Evolutionary conservation across 2,113 vertebrate genomes (phyloP), one percentile per base, ranked within the genome.

Genomic region (Xenopus borealis): DNA sequence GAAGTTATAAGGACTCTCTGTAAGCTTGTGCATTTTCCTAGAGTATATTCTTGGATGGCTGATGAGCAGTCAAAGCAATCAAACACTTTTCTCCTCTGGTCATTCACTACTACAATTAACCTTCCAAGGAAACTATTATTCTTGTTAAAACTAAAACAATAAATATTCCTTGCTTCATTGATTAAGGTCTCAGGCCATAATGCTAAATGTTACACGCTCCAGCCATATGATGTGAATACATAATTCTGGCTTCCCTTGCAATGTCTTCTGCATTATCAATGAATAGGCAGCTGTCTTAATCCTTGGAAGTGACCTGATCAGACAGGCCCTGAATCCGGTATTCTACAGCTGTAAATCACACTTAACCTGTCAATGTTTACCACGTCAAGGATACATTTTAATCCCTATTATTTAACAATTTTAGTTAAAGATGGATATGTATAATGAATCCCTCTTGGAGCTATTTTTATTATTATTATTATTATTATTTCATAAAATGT

Each of bases 111-210:
- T 73, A 58, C 63, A 66, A 73, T 46, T 73, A 73, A 57, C 52
- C 33, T 57, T 66, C 63, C 23, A 16, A 7, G 18, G 53, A 53
- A 73, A 46, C 72, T 46, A 73, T 66, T 73, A 73, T 73, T 73
- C 72, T 73, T 59, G 7, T 33, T 66, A 59, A 65, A 58, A 30
- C 62, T 40, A 66, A 50, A 66, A 64, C 63, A 73, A 73, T 73
- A 73, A 73, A 73, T 73, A 66, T 73, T 73, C 72, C 40, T 46
- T 59, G 33, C 53, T 47, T 46, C 55, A 73, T 73, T 73, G 72
- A 73, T 73, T 58, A 73, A 58, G 40, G 58, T 61, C 63, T 46
- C 19, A 44, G 72, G 63, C 52, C 72, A 57, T 66, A 59, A 58
- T 46, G 72, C 17, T 46, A 47, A 66, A 72, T 57, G 62, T 53